phyloP scores from a whole-genome alignment of 2,797 vertebrate genomes.

The Bradypus variegatus region DNA sequence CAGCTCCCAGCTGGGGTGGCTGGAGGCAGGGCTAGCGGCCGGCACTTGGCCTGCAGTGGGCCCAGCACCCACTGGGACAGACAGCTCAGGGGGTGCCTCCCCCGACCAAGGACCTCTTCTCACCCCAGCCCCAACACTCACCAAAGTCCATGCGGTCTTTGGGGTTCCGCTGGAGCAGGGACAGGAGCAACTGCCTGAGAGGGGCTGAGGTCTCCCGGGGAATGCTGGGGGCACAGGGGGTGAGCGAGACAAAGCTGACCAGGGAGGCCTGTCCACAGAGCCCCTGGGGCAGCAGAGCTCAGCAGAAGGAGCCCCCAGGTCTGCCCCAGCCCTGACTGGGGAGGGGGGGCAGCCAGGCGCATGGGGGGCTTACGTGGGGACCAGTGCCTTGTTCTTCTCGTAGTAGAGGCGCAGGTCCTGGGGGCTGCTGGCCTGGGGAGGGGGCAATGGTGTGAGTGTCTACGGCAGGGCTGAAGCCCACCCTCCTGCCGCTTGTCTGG shows the following conservation, averaged over 20 bases:
- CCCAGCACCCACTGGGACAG: too few relatives aligned
- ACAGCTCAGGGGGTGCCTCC: too few relatives aligned
- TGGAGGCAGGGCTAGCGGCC: too few relatives aligned
- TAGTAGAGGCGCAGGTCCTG: constrained; percentile 97
- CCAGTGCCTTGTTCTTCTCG: constrained; percentile 90
- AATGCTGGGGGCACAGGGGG: constrained; percentile 76
- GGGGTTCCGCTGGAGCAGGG: constrained; percentile 89
- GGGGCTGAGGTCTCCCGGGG: constrained; percentile 91
- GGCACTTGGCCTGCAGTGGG: too few relatives aligned
- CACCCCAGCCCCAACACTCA: constrained; percentile 52
- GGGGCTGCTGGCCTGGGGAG: constrained; percentile 88
- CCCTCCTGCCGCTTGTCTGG: too few relatives aligned
- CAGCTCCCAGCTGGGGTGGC: neutral
- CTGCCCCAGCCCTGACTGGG: neutral
- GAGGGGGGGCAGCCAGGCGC: neutral
- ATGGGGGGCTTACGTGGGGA: constrained; percentile 83
- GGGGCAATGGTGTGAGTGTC: neutral
- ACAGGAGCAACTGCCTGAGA: constrained; percentile 86
- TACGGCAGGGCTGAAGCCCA: too few relatives aligned
- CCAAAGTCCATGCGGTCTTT: constrained; percentile 92
- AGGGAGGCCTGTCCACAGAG: neutral
- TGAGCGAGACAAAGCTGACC: fast-evolving
- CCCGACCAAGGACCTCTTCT: too few relatives aligned
- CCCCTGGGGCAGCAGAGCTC: neutral
- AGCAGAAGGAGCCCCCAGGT: neutral